These are phyloP conservation scores for Sebastes fasciatus DNA, from an alignment of 2,113 vertebrate genomes.

Conservation along the genomic window DNA sequence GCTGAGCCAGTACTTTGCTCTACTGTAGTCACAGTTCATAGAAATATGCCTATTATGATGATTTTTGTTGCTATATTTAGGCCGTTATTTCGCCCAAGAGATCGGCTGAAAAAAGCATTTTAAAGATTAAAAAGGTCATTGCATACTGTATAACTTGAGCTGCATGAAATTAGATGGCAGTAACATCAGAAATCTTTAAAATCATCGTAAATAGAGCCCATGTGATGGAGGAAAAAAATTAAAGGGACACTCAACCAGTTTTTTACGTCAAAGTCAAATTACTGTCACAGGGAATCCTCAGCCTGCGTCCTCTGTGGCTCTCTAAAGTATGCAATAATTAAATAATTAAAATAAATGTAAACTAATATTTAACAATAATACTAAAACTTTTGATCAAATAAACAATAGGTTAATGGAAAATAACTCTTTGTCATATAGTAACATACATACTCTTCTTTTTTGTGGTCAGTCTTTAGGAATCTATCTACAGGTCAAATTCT, in stretches of 20 bases:
- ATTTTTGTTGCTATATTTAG: conserved; percentile 24
- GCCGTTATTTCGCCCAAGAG: conserved; percentile 7
- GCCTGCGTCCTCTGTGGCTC: neutral
- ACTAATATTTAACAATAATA: neutral
- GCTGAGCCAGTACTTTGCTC: conserved; percentile 21
- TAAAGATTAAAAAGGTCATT: conserved; percentile 56
- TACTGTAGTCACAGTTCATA: conserved; percentile 13
- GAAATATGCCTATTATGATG: conserved; percentile 15
- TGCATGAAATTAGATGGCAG: conserved; percentile 27
- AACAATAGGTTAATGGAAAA: neutral
- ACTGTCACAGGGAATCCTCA: neutral
- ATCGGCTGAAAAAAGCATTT: conserved; percentile 52
- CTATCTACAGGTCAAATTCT: neutral
- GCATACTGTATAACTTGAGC: conserved; percentile 35
- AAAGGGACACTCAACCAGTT: neutral
- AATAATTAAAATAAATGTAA: neutral
- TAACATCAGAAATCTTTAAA: conserved; percentile 2
- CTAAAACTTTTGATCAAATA: neutral
- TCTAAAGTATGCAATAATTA: neutral
- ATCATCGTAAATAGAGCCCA: neutral
- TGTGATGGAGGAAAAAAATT: neutral
- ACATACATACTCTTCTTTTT: neutral
- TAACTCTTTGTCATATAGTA: neutral
- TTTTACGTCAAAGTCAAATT: neutral
- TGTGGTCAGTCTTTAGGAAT: neutral